These are phyloP conservation scores for Willowsia nigromaculata DNA, from an alignment of 2,888 invertebrate species.

Conservation along the genomic window DNA sequence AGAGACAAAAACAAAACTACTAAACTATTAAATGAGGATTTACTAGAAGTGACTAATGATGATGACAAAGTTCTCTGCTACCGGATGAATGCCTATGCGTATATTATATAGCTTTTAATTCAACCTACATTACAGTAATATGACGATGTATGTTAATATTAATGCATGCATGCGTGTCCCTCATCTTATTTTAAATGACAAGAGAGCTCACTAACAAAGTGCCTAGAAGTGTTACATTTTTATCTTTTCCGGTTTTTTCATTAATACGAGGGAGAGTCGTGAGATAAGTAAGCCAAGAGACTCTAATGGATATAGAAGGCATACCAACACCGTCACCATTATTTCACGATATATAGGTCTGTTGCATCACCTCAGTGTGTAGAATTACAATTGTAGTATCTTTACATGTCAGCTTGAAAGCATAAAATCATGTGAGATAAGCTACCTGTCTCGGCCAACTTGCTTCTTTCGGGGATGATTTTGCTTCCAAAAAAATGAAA, in stretches of 20 bases:
- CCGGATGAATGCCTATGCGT: conserved; percentile 20
- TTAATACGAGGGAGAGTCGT: conserved; percentile 10
- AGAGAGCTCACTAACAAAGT: conserved; percentile 38
- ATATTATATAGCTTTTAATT: conserved; percentile 3
- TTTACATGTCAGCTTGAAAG: conserved; percentile 61
- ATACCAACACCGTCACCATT: not conserved
- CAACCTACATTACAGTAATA: not conserved
- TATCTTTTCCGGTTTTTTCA: conserved; percentile 68
- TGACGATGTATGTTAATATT: not conserved
- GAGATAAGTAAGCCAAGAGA: not conserved
- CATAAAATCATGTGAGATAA: conserved; percentile 17
- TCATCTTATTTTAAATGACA: conserved; percentile 52
- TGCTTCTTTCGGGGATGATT: not conserved
- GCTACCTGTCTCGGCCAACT: conserved; percentile 33
- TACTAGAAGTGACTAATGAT: conserved; percentile 44
- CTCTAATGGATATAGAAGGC: not conserved
- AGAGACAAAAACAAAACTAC: conserved; percentile 10
- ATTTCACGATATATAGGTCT: not conserved
- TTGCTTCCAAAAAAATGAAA: not conserved
- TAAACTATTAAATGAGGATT: conserved; percentile 38
- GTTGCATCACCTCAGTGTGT: not conserved
- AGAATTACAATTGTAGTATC: conserved; percentile 24
- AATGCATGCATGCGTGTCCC: conserved; percentile 16
- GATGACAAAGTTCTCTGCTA: not conserved
- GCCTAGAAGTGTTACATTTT: conserved; percentile 26